Percentiles rank a stretch among this genome's conserved stretches.
phyloP scores from a whole-genome alignment of 2,888 invertebrate species.

The Alitta virens region DNA sequence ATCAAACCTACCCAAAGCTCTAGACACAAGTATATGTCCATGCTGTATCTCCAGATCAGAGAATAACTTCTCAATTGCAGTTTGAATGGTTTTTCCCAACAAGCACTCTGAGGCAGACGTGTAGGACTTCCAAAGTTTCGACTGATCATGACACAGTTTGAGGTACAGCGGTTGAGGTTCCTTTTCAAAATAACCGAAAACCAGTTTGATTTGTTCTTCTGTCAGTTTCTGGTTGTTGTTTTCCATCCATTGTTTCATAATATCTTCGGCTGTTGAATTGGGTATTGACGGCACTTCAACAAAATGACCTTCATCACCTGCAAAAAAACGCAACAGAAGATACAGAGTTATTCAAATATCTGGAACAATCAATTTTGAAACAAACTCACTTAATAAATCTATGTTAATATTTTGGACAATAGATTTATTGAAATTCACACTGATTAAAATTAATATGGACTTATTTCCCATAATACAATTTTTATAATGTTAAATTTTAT shows the following conservation, averaged over 20 bases:
- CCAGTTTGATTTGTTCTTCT: conserved; percentile 32
- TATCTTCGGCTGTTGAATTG: conserved; percentile 26
- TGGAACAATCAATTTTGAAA: too few species aligned
- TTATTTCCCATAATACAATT: too few species aligned
- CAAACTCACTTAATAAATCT: too few species aligned
- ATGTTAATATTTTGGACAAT: too few species aligned
- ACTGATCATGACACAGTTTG: conserved; percentile 36
- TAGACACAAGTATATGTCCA: conserved; percentile 35
- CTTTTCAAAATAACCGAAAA: conserved; percentile 31
- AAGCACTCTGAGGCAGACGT: conserved; percentile 24
- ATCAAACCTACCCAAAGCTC: conserved; percentile 36
- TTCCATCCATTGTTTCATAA: conserved; percentile 30
- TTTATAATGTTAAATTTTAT: too few species aligned
- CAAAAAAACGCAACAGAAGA: too few species aligned
- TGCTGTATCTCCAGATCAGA: conserved; percentile 37
- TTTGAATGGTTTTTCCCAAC: conserved; percentile 32
- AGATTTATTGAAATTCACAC: too few species aligned
- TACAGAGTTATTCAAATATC: too few species aligned
- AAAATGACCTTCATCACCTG: conserved; percentile 29
- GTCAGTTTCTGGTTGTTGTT: conserved; percentile 30
- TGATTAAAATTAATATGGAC: too few species aligned
- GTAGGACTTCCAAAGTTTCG: conserved; percentile 40
- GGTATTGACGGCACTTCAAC: conserved; percentile 32
- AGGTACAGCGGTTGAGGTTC: conserved; percentile 40
- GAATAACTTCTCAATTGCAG: conserved; percentile 38